Evolutionary conservation across 2,797 vertebrate species (phyloP).

Genomic region (Coregonus suidteri): DNA sequence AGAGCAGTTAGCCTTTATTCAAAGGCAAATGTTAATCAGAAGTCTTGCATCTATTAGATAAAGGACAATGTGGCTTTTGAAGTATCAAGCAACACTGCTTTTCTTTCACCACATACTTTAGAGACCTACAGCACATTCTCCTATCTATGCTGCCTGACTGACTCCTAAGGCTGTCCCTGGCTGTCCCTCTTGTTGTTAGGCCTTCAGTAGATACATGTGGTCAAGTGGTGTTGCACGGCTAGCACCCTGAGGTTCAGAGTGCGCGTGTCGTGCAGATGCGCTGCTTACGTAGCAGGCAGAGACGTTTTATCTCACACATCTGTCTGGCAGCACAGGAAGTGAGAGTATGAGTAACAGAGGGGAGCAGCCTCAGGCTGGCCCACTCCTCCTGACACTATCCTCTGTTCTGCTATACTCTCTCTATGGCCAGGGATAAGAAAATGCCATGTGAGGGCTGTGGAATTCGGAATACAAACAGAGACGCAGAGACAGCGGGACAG

Average conservation of each 20-base stretch:
- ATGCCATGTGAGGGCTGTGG: background rate
- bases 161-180: background rate
- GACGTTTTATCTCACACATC: conserved; percentile 12
- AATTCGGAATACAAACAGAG: conserved; percentile 30
- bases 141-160: background rate
- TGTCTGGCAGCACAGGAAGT: conserved; percentile 20
- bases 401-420: background rate
- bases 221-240: background rate
- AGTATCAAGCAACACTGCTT: background rate
- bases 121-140: background rate
- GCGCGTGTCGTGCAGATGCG: background rate
- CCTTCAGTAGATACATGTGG: background rate
- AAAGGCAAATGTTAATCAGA: background rate
- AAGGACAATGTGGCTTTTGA: background rate
- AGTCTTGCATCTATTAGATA: background rate
- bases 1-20: conserved; percentile 7
- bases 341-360: conserved; percentile 17
- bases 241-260: background rate
- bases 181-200: too few species aligned
- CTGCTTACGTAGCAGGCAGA: background rate
- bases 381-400: conserved; percentile 12
- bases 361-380: conserved; percentile 5
- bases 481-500: conserved; percentile 1
- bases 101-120: background rate
- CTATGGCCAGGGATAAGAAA: background rate